These are phyloP conservation scores for Bilobella aurantiaca DNA, from an alignment of 1,140 invertebrate species.

Conservation along the genomic window DNA sequence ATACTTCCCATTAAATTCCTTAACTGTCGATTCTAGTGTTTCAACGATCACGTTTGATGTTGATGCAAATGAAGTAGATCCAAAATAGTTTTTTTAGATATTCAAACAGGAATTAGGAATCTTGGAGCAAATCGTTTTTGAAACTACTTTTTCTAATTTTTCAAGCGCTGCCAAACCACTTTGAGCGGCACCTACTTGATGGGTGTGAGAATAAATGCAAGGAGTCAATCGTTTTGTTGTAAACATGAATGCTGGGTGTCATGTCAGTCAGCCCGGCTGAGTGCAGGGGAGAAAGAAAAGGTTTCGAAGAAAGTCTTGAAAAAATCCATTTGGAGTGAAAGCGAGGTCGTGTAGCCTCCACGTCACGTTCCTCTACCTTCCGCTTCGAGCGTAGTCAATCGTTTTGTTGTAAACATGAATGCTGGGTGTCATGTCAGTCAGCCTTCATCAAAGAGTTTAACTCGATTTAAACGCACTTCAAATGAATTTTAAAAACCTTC, in stretches of 20 bases:
- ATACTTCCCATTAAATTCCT: not conserved
- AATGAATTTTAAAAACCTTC: no score
- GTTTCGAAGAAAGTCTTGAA: not conserved
- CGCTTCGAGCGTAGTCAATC: constrained; percentile 20
- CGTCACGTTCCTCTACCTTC: constrained; percentile 28
- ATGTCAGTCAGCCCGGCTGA: constrained; percentile 1
- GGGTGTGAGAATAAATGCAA: not conserved
- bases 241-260: not conserved
- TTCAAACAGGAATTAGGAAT: no score
- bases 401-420: not conserved
- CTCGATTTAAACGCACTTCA: not conserved
- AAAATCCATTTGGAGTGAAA: constrained; percentile 15
- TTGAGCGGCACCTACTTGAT: not conserved
- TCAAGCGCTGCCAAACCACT: no score
- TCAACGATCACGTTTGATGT: no score
- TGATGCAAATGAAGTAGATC: no score
- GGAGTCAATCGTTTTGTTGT: not conserved
- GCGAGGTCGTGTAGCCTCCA: constrained; percentile 31
- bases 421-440: not conserved
- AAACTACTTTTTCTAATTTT: no score
- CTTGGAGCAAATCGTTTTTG: no score
- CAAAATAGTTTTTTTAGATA: no score
- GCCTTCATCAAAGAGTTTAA: not conserved
- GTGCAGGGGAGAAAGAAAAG: constrained; percentile 10
- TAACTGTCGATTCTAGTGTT: no score